phyloP scores from a whole-genome alignment of 2,888 invertebrate genomes.

The Drymonia ruficornis region DNA sequence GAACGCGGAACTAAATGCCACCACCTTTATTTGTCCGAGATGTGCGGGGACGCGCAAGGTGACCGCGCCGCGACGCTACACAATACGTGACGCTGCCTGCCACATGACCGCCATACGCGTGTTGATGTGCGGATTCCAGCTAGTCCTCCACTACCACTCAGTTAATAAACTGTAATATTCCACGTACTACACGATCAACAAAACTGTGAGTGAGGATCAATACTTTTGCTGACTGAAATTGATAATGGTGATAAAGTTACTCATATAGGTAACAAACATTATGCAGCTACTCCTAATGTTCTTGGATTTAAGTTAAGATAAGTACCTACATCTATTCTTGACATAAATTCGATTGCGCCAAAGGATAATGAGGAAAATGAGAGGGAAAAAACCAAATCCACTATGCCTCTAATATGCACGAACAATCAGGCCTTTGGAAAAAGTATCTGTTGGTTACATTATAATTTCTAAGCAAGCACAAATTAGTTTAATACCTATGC shows the following conservation, averaged over 20 bases:
- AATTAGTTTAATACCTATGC: conserved; percentile 1
- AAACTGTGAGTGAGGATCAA: background rate
- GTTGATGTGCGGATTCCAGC: background rate
- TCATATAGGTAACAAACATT: too few relatives aligned
- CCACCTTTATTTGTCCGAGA: conserved; percentile 79
- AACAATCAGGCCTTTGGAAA: too few relatives aligned
- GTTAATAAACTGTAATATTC: background rate
- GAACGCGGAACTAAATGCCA: conserved; percentile 69
- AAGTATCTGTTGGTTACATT: background rate
- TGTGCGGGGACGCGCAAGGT: conserved; percentile 77
- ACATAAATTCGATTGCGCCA: too few relatives aligned
- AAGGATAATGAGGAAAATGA: too few relatives aligned
- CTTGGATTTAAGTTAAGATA: too few relatives aligned
- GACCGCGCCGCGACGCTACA: conserved; percentile 58
- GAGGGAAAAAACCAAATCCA: too few relatives aligned
- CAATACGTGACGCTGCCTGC: conserved; percentile 31
- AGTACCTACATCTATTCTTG: too few relatives aligned
- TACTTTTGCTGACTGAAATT: background rate
- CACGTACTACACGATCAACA: background rate
- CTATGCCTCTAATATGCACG: background rate
- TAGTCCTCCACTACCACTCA: background rate
- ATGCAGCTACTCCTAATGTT: too few relatives aligned
- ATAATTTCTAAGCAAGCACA: background rate
- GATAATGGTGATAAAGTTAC: too few relatives aligned
- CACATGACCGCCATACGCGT: conserved; percentile 1